Conservation (phyloP, 2,888 invertebrate species). For the Leucozona laternaria region DNA sequence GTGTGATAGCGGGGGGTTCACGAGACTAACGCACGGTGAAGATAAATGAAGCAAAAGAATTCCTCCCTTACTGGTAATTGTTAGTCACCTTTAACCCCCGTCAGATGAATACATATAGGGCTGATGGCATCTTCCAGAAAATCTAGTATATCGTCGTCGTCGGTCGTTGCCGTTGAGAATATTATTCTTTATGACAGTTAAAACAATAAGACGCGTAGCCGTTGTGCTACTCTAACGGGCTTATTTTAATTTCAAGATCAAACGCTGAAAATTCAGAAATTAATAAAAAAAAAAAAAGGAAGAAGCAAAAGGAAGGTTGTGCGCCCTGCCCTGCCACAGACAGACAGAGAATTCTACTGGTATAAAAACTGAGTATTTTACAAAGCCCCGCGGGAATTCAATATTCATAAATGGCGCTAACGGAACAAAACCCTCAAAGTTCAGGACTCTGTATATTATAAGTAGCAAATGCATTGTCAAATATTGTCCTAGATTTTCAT, state of each 20-base stretch:
- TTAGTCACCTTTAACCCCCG: slow-evolving; percentile 24
- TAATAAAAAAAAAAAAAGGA: neutral
- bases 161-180: slow-evolving; percentile 35
- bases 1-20: slow-evolving; percentile 22
- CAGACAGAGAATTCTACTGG: slow-evolving; percentile 51
- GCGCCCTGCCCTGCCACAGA: slow-evolving; percentile 61
- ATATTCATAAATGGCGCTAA: slow-evolving; percentile 66
- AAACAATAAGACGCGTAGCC: slow-evolving; percentile 72
- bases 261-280: slow-evolving; percentile 54
- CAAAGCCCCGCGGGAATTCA: slow-evolving; percentile 70
- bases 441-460: neutral
- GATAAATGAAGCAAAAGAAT: slow-evolving; percentile 76
- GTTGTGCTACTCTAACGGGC: slow-evolving; percentile 49
- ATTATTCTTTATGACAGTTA: slow-evolving; percentile 75
- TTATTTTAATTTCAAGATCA: slow-evolving; percentile 75
- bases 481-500: slow-evolving; percentile 47
- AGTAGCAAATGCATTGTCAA: slow-evolving; percentile 10
- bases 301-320: neutral
- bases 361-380: slow-evolving; percentile 22
- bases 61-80: slow-evolving; percentile 18
- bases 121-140: slow-evolving; percentile 15
- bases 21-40: slow-evolving; percentile 75
- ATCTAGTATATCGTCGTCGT: slow-evolving; percentile 10
- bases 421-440: slow-evolving; percentile 36
- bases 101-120: neutral